phyloP scores from a whole-genome alignment of 2,888 invertebrate species.

The Sycophila texana region DNA sequence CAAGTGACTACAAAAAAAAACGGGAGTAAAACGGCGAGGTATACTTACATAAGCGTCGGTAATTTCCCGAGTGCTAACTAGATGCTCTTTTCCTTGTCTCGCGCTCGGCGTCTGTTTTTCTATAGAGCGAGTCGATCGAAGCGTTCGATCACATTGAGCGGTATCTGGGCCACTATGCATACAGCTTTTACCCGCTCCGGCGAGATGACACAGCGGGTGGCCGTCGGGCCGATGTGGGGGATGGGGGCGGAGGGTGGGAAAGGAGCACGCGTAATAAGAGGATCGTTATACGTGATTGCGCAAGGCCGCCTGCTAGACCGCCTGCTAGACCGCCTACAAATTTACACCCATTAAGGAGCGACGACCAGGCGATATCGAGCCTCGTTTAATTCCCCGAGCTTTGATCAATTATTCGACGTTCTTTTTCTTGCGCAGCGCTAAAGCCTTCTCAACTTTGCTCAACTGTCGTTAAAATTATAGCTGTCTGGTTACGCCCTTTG shows the following conservation, averaged over 20 bases:
- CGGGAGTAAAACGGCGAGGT: too few species aligned
- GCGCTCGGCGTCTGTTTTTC: conserved; percentile 1
- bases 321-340: conserved; percentile 6
- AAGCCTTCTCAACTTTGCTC: neutral
- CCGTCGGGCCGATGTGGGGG: neutral
- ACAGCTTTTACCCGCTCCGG: neutral
- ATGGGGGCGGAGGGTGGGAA: neutral
- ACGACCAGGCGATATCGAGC: neutral
- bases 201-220: conserved; percentile 26
- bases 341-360: conserved; percentile 19
- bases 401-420: neutral
- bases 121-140: conserved; percentile 14
- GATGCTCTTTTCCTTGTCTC: neutral
- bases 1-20: too few species aligned
- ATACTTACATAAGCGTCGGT: too few species aligned
- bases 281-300: conserved; percentile 16
- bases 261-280: neutral
- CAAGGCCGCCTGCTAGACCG: neutral
- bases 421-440: neutral
- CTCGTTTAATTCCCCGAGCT: neutral
- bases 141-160: conserved; percentile 35
- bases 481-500: neutral
- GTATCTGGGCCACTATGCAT: conserved; percentile 26
- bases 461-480: neutral
- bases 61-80: neutral